phyloP scores from a whole-genome alignment of 2,113 vertebrate genomes.

The Mystacornis crossleyi region DNA sequence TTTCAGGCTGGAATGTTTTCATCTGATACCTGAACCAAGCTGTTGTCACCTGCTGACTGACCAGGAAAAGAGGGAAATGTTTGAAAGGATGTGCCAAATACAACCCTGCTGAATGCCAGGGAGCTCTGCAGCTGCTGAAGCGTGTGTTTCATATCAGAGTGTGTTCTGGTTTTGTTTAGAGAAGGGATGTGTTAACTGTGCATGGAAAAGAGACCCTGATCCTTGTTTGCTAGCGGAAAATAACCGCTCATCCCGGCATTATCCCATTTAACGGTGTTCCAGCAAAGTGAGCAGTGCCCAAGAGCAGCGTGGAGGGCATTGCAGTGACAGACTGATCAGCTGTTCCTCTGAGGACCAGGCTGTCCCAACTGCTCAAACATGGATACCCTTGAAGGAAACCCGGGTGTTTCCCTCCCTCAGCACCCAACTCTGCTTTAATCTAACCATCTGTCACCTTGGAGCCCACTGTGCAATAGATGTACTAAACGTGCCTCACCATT shows the following conservation, averaged over 20 bases:
- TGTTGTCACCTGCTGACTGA: neutral
- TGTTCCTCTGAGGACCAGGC: neutral
- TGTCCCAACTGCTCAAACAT: neutral
- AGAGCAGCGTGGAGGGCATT: neutral
- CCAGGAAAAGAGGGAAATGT: neutral
- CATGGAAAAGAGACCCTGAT: neutral
- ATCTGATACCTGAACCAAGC: neutral
- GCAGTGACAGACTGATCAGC: neutral
- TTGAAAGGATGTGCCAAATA: neutral
- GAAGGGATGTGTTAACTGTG: neutral
- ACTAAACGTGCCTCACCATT: neutral
- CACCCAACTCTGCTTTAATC: neutral
- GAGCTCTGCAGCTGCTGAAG: neutral
- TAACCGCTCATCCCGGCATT: neutral
- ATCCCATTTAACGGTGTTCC: neutral
- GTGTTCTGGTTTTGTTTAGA: neutral
- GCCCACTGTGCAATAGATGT: neutral
- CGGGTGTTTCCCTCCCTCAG: neutral
- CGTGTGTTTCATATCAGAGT: neutral
- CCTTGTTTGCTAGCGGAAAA: neutral
- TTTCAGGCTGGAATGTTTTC: neutral
- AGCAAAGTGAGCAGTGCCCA: neutral
- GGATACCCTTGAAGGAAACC: neutral
- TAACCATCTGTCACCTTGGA: constrained; percentile 23
- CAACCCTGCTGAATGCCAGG: neutral